Conservation (phyloP, 2,888 invertebrate species). For the Leucophenga montana region DNA sequence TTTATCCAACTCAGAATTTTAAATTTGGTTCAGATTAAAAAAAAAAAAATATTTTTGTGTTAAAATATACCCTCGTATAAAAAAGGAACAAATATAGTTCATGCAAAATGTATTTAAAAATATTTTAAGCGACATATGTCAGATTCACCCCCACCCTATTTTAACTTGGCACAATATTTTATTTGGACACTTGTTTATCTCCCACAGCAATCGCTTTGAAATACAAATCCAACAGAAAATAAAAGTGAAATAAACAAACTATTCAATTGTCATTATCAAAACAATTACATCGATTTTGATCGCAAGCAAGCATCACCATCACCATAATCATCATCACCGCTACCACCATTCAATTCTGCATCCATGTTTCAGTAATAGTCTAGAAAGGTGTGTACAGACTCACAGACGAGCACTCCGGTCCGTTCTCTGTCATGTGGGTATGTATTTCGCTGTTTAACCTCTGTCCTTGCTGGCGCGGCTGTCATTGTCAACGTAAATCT, state of each 20-base stretch:
- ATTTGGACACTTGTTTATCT: conserved; percentile 19
- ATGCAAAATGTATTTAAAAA: neutral
- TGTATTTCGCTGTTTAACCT: conserved; percentile 48
- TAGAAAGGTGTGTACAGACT: conserved; percentile 59
- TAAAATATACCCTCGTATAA: neutral
- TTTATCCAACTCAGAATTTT: too few relatives aligned
- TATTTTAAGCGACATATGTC: conserved; percentile 28
- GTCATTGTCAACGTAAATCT: conserved; percentile 65
- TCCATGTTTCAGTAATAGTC: too few relatives aligned
- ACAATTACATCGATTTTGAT: conserved; percentile 38
- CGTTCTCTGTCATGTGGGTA: conserved; percentile 22
- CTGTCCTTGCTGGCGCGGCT: conserved; percentile 36
- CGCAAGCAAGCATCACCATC: conserved; percentile 1
- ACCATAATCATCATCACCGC: neutral
- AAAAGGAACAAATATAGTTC: neutral
- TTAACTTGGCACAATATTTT: neutral
- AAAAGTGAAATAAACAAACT: neutral
- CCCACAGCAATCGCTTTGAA: conserved; percentile 10
- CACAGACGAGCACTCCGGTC: conserved; percentile 47
- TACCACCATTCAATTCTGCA: neutral
- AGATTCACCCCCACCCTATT: neutral
- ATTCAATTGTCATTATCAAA: conserved; percentile 35
- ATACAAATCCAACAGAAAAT: neutral
- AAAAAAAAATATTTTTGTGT: too few relatives aligned
- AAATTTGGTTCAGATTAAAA: too few relatives aligned